phyloP scores from a whole-genome alignment of 2,797 vertebrate genomes.

The Tamandua tetradactyla region DNA sequence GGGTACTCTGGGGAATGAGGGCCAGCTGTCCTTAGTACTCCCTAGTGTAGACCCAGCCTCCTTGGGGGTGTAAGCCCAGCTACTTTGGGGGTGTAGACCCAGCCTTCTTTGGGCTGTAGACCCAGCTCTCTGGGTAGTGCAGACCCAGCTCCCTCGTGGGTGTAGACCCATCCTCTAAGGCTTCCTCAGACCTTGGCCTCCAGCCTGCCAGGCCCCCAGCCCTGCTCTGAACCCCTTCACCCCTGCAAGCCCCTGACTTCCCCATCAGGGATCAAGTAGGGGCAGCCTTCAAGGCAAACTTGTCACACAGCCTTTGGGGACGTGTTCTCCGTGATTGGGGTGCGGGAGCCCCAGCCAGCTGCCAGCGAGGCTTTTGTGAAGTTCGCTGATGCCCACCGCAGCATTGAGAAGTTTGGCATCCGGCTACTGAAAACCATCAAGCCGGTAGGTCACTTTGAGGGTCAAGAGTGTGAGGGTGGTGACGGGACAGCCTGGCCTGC shows the following conservation, averaged over 20 bases:
- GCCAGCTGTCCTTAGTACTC: background rate
- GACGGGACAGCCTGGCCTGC: background rate
- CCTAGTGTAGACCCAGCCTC: background rate
- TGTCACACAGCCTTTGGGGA: slow-evolving; percentile 94
- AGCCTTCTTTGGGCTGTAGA: too few relatives aligned
- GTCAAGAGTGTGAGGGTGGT: rapidly evolving
- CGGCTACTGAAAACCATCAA: slow-evolving; percentile 98
- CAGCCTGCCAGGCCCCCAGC: background rate
- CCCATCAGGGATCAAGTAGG: background rate
- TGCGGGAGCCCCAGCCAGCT: slow-evolving; percentile 95
- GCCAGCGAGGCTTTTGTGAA: slow-evolving; percentile 99
- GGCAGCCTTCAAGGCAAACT: slow-evolving; percentile 58
- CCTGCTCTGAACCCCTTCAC: background rate
- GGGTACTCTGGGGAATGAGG: too few relatives aligned
- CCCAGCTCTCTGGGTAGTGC: background rate
- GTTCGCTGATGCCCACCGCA: slow-evolving; percentile 98
- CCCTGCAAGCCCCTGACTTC: slow-evolving; percentile 43
- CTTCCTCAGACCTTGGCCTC: background rate
- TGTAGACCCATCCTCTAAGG: too few relatives aligned
- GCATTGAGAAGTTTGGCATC: slow-evolving; percentile 98
- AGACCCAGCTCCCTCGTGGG: background rate
- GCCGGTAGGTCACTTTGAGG: slow-evolving; percentile 87
- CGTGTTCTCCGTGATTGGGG: slow-evolving; percentile 98
- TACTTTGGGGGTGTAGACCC: background rate
- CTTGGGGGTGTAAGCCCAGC: background rate